Base-by-base conservation (phyloP, 2,113 vertebrate species). In the Crotalus helleri region DNA sequence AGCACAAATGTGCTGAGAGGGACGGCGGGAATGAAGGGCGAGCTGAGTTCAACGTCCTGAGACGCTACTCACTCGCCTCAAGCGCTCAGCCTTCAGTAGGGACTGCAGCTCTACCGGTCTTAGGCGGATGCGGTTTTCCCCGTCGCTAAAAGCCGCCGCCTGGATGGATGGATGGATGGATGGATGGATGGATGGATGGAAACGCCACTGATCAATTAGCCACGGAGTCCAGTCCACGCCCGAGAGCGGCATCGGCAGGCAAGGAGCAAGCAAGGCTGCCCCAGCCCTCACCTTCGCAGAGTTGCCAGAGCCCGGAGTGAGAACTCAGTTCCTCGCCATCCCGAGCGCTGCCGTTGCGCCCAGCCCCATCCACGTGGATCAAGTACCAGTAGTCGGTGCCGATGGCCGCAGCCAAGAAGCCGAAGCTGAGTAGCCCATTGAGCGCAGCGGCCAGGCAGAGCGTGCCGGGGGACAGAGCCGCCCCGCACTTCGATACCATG, bases 361-460 rank as follows among this genome's bases (percentile, higher is more conserved):
- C 91, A 89, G 95, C 69, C 49, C 0, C 87, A n/a, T 97, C 97
- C 95, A 98, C 98, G 93, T 98, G 97, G 94, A 98, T 98, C 88
- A 98, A 95, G 96, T 98, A 98, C 98, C 98, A 98, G 93, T 98
- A 98, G 95, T 98, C 98, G 87, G 97, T 98, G 91, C 97, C 96
- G 33, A 98, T 96, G 1, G 98, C 97, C 15, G 97, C 96, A 0
- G 97, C 97, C 90, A 98, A 97, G 90, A 98, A 96, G 53, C 69
- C 96, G 39, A 98, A 98, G 94, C 98, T 98, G 91, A 98, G 95
- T 93, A 98, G 90, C 87, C 97, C 97, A 0, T 96, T 94, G n/a
- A 98, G 94, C 19, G 97, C 98, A 57, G 98, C 98, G 46, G 94
- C 17, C 23, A 98, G 93, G 59, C 98, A 96, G 88, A 98, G 97